Evolutionary conservation across 2,113 vertebrate genomes (phyloP).

Genomic region (Crotalus tigris): DNA sequence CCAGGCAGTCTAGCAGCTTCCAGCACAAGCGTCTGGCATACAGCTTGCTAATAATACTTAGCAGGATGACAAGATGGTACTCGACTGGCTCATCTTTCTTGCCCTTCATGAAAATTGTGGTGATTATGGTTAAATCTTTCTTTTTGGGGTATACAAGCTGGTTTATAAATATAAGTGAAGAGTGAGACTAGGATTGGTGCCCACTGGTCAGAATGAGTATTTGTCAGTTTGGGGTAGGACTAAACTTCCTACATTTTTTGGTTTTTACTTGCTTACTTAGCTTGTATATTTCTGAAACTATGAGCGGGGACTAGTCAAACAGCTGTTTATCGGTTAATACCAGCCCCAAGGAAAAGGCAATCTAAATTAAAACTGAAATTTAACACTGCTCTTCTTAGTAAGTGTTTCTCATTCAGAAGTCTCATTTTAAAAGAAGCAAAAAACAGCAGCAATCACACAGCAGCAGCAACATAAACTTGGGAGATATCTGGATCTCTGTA

Average conservation of each 20-base stretch:
- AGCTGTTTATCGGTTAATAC: neutral
- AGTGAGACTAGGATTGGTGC: neutral
- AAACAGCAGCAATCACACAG: neutral
- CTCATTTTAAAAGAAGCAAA: neutral
- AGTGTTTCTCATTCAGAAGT: neutral
- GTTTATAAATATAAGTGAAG: neutral
- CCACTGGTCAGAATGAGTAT: neutral
- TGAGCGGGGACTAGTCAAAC: neutral
- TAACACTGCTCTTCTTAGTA: neutral
- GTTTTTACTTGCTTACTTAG: neutral
- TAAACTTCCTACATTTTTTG: neutral
- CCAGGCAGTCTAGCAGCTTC: neutral
- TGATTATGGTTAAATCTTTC: neutral
- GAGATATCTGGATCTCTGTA: neutral
- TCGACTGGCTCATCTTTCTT: neutral
- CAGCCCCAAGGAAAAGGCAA: neutral
- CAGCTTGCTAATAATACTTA: neutral
- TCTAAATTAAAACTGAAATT: neutral
- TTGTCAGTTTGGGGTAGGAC: neutral
- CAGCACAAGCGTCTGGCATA: neutral
- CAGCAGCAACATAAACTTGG: neutral
- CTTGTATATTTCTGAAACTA: neutral
- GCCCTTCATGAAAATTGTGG: neutral
- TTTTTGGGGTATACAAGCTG: neutral
- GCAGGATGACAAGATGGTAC: neutral